Evolutionary conservation across 2,797 vertebrate genomes (phyloP).

Genomic region (Pitangus sulphuratus): DNA sequence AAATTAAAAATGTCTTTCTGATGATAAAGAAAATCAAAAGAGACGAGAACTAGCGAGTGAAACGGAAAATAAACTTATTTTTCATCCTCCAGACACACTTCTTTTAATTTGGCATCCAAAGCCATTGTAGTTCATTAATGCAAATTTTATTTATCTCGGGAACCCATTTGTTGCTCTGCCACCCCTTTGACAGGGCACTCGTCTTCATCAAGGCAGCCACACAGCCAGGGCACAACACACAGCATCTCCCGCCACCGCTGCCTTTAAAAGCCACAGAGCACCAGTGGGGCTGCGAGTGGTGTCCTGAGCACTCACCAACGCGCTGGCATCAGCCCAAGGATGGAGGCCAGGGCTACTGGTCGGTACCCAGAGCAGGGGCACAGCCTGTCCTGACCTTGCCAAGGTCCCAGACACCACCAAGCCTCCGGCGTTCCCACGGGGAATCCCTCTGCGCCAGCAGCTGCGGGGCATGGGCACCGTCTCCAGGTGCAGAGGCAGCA

Average conservation of each 20-base stretch:
- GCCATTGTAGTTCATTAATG: constrained; percentile 38
- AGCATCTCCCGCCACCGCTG: background rate
- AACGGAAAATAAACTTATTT: constrained; percentile 16
- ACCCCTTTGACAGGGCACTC: constrained; percentile 36
- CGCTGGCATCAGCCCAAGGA: background rate
- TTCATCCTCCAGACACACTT: constrained; percentile 29
- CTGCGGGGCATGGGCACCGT: background rate
- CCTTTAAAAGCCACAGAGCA: background rate
- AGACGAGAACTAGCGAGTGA: background rate
- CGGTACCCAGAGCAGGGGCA: background rate
- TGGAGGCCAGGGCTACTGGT: background rate
- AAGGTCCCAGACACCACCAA: background rate
- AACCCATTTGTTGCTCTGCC: constrained; percentile 40
- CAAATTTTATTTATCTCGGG: constrained; percentile 42
- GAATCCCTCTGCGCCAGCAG: background rate
- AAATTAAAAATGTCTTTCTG: constrained; percentile 22
- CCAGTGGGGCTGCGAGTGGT: background rate
- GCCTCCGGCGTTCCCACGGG: background rate
- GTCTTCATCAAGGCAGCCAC: constrained; percentile 29
- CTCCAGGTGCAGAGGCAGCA: constrained; percentile 35
- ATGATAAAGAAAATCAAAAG: constrained; percentile 47
- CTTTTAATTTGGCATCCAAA: constrained; percentile 48
- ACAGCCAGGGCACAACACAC: background rate
- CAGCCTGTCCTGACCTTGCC: background rate
- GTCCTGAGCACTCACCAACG: background rate